Evolutionary conservation across 2,797 vertebrate genomes (phyloP).

Genomic region (Halcyon badia): DNA sequence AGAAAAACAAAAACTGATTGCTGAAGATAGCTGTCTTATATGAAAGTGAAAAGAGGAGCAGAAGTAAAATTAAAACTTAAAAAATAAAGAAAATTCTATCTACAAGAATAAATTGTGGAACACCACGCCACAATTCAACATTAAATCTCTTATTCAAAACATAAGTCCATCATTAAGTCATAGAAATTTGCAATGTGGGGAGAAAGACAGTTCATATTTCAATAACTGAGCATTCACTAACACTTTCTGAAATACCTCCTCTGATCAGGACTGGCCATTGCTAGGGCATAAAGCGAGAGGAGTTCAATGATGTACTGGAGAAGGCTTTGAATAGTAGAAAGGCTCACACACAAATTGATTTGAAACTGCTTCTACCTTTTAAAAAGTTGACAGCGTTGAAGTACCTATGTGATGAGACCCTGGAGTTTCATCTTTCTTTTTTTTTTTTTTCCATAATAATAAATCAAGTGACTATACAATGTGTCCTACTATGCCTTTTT

Average conservation of each 20-base stretch:
- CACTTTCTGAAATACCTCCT: background rate
- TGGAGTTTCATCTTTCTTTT: background rate
- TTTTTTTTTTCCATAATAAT: conserved; percentile 6
- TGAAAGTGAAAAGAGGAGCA: background rate
- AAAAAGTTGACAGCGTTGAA: background rate
- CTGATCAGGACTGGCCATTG: background rate
- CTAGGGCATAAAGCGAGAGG: background rate
- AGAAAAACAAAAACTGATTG: background rate
- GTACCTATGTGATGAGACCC: background rate
- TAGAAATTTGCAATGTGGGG: background rate
- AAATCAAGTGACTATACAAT: background rate
- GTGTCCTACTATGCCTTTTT: conserved; percentile 1
- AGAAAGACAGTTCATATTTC: background rate
- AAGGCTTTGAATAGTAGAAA: background rate
- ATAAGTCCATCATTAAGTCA: background rate
- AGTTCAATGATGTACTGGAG: background rate
- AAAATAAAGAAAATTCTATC: too few species aligned
- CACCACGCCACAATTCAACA: background rate
- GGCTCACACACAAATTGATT: background rate
- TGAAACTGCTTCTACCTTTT: background rate
- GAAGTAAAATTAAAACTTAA: background rate
- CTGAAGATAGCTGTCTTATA: background rate
- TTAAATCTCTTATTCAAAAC: background rate
- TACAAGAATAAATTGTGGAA: background rate
- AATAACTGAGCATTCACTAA: background rate